Base-by-base conservation (phyloP, 2,888 invertebrate species). In the Temnothorax rugatulus region DNA sequence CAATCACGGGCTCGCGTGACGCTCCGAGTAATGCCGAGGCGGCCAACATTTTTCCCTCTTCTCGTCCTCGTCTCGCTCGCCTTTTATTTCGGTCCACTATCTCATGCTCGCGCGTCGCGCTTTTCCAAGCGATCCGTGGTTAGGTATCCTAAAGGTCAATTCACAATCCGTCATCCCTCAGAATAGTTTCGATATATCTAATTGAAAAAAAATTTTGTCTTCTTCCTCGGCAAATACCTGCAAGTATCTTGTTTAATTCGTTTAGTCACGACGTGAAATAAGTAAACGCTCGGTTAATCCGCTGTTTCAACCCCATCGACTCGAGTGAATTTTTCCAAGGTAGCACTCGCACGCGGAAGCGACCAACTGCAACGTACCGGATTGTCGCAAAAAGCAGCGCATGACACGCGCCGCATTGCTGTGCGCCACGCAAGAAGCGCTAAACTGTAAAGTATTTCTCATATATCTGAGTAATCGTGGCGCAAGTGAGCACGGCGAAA, bases 1-100 rank as follows among this genome's bases (percentile, higher is more conserved):
- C 92, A 90, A 92, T 93, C 91, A 79, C 76, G 83, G 71, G 82
- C 86, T 91, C 87, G 91, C 90, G 92, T 91, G 91, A 88, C 83
- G 81, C 89, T 91, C 87, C 87, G 63, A 85, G 86, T 91, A 89
- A 89, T 84, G 86, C 81, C 83, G 69, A 82, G 76, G 74, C 69
- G 66, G 50, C 77, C 57, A 68, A 52, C 63, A 71, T 73, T 74
- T 82, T 87, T 64, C 63, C 50, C 69, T 59, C 2, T 41, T 18
- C 25, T 74, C 18, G 18, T 66, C n/a, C 34, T 64, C 59, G 15
- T n/a, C 47, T 54, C 54, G 18, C 57, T 79, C 44, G 52, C 21
- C 21, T 73, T 81, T 59, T 84, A 50, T 75, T 83, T 71, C 63
- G 25, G 64, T 68, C 38, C 84, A 25, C 29, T 52, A 47, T 75